phyloP scores from a whole-genome alignment of 2,797 vertebrate species.

The Oophaga sylvatica region DNA sequence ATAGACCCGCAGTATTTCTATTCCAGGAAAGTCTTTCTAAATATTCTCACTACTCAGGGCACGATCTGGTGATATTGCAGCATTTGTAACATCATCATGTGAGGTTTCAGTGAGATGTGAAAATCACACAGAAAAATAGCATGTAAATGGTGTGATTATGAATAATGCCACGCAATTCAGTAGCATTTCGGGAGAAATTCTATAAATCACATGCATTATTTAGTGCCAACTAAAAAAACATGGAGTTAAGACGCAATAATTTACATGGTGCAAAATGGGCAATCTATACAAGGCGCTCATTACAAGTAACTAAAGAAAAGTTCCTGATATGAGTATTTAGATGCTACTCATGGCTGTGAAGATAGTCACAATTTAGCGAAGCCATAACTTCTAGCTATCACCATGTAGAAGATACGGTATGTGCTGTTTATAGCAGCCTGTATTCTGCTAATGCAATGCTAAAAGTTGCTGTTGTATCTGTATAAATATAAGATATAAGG shows the following conservation, averaged over 20 bases:
- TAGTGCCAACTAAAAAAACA: not conserved
- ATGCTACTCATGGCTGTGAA: not conserved
- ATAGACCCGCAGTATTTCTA: not conserved
- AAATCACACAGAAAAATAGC: conserved; percentile 31
- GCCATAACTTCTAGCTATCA: not conserved
- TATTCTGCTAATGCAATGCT: too few relatives aligned
- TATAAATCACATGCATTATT: not conserved
- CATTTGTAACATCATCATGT: conserved; percentile 11
- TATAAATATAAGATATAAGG: too few relatives aligned
- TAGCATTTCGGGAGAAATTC: conserved; percentile 5
- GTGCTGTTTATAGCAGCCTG: not conserved
- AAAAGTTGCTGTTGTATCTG: too few relatives aligned
- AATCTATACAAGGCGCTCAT: not conserved
- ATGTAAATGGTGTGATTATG: conserved; percentile 39
- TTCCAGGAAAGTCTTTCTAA: not conserved
- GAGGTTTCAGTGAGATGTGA: conserved; percentile 24
- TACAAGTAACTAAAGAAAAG: not conserved
- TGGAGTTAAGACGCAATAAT: not conserved
- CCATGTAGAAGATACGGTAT: not conserved
- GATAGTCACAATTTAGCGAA: not conserved
- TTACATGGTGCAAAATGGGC: not conserved
- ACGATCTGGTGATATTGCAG: conserved; percentile 4
- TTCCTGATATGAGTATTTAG: not conserved
- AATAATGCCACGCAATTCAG: conserved; percentile 3
- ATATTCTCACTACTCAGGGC: conserved; percentile 22